Percentiles rank a stretch among this genome's conserved stretches.
Evolutionary conservation across 2,113 vertebrate genomes (phyloP).

Genomic region (Limanda limanda): DNA sequence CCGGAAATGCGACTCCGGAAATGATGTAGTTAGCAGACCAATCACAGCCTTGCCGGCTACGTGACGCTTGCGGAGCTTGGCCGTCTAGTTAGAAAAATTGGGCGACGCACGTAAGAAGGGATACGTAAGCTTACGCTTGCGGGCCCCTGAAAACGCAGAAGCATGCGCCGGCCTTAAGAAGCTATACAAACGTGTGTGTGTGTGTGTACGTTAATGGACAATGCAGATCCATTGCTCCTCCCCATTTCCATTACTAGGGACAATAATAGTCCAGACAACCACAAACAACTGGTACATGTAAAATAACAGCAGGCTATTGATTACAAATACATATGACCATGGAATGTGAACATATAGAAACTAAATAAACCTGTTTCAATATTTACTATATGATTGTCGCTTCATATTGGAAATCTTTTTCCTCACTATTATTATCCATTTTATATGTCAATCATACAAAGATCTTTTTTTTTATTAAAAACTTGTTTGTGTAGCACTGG

Average conservation of each 20-base stretch:
- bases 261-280: conserved; percentile 18
- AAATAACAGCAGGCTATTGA: conserved; percentile 16
- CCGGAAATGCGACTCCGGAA: too few relatives aligned
- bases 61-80: too few relatives aligned
- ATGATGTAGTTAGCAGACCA: too few relatives aligned
- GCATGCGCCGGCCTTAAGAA: too few relatives aligned
- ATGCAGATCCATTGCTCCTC: too few relatives aligned
- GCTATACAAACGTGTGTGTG: not conserved
- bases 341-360: not conserved
- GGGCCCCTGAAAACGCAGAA: too few relatives aligned
- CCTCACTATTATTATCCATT: conserved; percentile 2
- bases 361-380: not conserved
- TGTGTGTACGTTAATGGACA: not conserved
- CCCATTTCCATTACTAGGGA: conserved; percentile 4
- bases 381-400: conserved; percentile 8
- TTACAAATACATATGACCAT: conserved; percentile 18
- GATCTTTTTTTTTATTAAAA: not conserved
- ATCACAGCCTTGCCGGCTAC: too few relatives aligned
- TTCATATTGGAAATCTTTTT: conserved; percentile 7
- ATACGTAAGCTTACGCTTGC: too few relatives aligned
- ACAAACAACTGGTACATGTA: conserved; percentile 33
- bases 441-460: conserved; percentile 24
- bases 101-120: too few relatives aligned
- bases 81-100: too few relatives aligned
- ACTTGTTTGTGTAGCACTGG: not conserved